phyloP scores from a whole-genome alignment of 2,888 invertebrate species.

The Acronicta alni region DNA sequence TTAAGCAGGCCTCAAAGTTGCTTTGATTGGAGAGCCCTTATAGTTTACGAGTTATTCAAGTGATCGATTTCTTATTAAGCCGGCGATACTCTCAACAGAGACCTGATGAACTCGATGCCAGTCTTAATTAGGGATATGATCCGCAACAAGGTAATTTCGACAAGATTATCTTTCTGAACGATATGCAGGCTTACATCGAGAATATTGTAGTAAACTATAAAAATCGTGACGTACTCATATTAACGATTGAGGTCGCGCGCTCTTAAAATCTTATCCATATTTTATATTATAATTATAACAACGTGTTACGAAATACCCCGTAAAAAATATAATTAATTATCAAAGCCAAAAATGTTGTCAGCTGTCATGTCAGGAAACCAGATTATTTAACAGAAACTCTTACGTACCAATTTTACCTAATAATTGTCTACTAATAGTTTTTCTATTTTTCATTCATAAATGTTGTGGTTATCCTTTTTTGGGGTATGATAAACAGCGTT shows the following conservation, averaged over 20 bases:
- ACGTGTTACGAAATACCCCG: too few species aligned
- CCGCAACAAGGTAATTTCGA: constrained; percentile 81
- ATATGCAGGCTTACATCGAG: constrained; percentile 60
- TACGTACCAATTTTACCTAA: too few species aligned
- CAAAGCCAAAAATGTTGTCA: too few species aligned
- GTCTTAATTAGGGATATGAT: constrained; percentile 83
- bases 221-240: constrained; percentile 39
- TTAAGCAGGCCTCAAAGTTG: constrained; percentile 30
- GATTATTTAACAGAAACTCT: too few species aligned
- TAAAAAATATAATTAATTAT: too few species aligned
- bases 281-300: too few species aligned
- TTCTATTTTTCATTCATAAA: too few species aligned
- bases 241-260: too few species aligned
- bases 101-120: constrained; percentile 68
- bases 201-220: constrained; percentile 63
- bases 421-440: too few species aligned
- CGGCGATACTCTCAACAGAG: constrained; percentile 66
- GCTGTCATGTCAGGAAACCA: too few species aligned
- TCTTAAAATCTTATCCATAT: constrained; percentile 3
- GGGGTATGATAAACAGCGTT: too few species aligned
- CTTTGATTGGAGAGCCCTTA: constrained; percentile 21
- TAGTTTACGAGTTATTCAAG: constrained; percentile 59
- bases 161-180: constrained; percentile 69
- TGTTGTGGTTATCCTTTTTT: too few species aligned
- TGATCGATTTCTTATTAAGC: constrained; percentile 78